Percentiles rank a stretch among this genome's conserved stretches.
phyloP scores from a whole-genome alignment of 2,888 invertebrate species.

The Pyrrhosoma nymphula region DNA sequence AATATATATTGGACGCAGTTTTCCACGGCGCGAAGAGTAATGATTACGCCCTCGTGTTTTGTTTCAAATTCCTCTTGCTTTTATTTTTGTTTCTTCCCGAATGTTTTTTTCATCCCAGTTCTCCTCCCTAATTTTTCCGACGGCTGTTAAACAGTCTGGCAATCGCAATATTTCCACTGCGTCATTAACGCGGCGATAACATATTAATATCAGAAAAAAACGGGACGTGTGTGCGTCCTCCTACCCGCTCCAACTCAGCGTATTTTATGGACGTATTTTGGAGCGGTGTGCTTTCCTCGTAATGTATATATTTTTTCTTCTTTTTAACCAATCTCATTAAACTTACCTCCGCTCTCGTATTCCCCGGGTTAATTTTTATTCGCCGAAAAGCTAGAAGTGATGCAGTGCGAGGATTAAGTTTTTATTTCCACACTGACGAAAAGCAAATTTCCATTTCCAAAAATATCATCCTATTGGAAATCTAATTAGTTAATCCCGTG shows the following conservation, averaged over 20 bases:
- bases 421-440: background rate
- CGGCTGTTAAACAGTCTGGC: slow-evolving; percentile 48
- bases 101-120: background rate
- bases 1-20: slow-evolving; percentile 39
- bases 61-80: background rate
- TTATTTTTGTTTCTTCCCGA: background rate
- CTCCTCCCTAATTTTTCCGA: slow-evolving; percentile 19
- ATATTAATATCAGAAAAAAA: slow-evolving; percentile 27
- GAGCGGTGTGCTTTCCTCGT: background rate
- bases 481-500: slow-evolving; percentile 7
- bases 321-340: slow-evolving; percentile 18
- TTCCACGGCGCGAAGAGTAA: slow-evolving; percentile 41
- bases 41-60: slow-evolving; percentile 32
- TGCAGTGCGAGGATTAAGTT: background rate
- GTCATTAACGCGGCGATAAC: slow-evolving; percentile 50
- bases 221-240: background rate
- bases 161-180: slow-evolving; percentile 45
- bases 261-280: slow-evolving; percentile 32
- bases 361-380: slow-evolving; percentile 31
- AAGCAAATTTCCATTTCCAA: slow-evolving; percentile 32
- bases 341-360: slow-evolving; percentile 20
- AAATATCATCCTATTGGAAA: slow-evolving; percentile 27
- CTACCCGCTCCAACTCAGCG: background rate
- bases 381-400: slow-evolving; percentile 15
- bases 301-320: background rate